These are phyloP conservation scores for Oscheius myriophilus DNA, from an alignment of 2,888 invertebrate genomes.

Conservation along the genomic window DNA sequence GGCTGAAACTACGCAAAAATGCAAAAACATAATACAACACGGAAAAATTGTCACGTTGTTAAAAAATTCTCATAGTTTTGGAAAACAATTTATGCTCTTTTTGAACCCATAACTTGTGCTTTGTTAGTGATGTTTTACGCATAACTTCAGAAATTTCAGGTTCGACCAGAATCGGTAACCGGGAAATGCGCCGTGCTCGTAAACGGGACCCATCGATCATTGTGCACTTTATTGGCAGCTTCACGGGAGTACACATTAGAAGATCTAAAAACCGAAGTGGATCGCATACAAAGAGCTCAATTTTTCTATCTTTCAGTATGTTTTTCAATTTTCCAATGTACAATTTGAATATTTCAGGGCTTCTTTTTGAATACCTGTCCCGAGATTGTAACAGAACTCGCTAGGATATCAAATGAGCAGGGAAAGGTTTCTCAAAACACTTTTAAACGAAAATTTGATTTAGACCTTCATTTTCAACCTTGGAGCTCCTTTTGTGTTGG, in stretches of 20 bases:
- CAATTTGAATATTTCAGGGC: background rate
- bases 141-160: too few relatives aligned
- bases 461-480: slow-evolving; percentile 85
- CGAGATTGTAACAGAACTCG: slow-evolving; percentile 4
- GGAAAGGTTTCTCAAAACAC: background rate
- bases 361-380: slow-evolving; percentile 7
- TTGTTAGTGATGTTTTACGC: too few relatives aligned
- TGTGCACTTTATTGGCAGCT: slow-evolving; percentile 70
- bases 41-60: too few relatives aligned
- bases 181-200: slow-evolving; percentile 96
- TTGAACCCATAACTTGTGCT: background rate
- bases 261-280: slow-evolving; percentile 73
- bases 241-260: background rate
- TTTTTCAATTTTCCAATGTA: background rate
- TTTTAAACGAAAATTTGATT: background rate
- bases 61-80: too few relatives aligned
- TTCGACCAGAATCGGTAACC: slow-evolving; percentile 82
- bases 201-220: slow-evolving; percentile 79
- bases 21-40: too few relatives aligned
- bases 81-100: too few relatives aligned
- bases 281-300: slow-evolving; percentile 81
- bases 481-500: slow-evolving; percentile 90
- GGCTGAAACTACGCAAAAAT: too few relatives aligned
- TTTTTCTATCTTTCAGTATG: slow-evolving; percentile 85
- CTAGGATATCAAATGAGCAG: background rate